phyloP scores from a whole-genome alignment of 2,113 vertebrate species.

The Hiodon alosoides region DNA sequence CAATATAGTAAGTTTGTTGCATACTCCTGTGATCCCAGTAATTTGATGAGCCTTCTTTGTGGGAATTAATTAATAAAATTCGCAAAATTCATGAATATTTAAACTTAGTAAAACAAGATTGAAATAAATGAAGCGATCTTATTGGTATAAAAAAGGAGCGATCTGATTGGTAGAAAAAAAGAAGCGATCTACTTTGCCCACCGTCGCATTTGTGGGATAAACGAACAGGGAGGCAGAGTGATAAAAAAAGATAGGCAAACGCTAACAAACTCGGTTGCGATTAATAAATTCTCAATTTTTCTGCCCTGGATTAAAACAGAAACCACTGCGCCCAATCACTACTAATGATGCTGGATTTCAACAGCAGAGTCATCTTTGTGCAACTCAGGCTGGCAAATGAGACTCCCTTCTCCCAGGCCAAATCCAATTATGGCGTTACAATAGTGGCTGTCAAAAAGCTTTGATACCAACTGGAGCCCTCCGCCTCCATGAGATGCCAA shows the following conservation, averaged over 20 bases:
- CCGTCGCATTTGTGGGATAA: not conserved
- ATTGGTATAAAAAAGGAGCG: too few relatives aligned
- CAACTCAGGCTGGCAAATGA: constrained; percentile 31
- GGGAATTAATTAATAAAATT: too few relatives aligned
- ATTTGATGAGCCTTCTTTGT: too few relatives aligned
- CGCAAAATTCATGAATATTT: too few relatives aligned
- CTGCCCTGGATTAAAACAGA: constrained; percentile 16
- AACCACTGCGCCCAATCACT: constrained; percentile 45
- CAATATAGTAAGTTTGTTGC: too few relatives aligned
- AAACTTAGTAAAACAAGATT: too few relatives aligned
- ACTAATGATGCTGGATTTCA: constrained; percentile 53
- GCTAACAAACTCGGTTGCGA: constrained; percentile 22
- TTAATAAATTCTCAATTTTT: constrained; percentile 10
- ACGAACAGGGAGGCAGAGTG: constrained; percentile 1
- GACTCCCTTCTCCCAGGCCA: constrained; percentile 42
- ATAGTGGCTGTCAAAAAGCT: constrained; percentile 46
- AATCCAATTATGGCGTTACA: constrained; percentile 64
- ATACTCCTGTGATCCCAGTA: too few relatives aligned
- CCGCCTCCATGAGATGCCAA: constrained; percentile 8
- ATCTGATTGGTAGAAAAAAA: too few relatives aligned
- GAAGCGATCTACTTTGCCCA: not conserved
- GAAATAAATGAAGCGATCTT: too few relatives aligned
- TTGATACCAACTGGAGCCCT: constrained; percentile 42
- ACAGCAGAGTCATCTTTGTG: constrained; percentile 39
- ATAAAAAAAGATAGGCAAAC: constrained; percentile 21